Percentiles rank a stretch among this genome's conserved stretches.
Conservation (phyloP, 2,113 vertebrate genomes). For the Collichthys lucidus region DNA sequence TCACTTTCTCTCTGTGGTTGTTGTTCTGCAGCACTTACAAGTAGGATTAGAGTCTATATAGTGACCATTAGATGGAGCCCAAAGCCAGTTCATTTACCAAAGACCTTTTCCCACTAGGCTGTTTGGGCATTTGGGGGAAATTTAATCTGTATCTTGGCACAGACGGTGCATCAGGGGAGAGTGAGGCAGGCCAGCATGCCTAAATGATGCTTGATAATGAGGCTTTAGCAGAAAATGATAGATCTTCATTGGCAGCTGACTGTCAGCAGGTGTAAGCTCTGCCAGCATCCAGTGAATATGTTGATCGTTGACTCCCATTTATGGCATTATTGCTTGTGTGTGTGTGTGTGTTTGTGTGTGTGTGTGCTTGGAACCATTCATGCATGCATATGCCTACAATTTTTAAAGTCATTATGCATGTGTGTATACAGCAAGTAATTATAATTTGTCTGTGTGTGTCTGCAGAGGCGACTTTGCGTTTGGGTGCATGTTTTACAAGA, state of each 20-base stretch:
- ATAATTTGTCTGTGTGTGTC: slow-evolving; percentile 42
- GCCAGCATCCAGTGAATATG: slow-evolving; percentile 67
- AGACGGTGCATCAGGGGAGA: slow-evolving; percentile 42
- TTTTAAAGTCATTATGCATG: slow-evolving; percentile 60
- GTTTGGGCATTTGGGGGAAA: slow-evolving; percentile 58
- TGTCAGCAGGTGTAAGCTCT: slow-evolving; percentile 64
- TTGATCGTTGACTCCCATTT: slow-evolving; percentile 62
- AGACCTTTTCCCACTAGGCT: slow-evolving; percentile 32
- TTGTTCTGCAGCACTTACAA: neutral
- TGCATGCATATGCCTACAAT: slow-evolving; percentile 43
- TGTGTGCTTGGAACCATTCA: slow-evolving; percentile 29
- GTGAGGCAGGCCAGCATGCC: slow-evolving; percentile 61
- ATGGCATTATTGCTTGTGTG: slow-evolving; percentile 41
- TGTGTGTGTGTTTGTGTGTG: slow-evolving; percentile 18
- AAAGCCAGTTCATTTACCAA: slow-evolving; percentile 35
- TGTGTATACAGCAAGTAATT: slow-evolving; percentile 49
- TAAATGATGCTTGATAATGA: slow-evolving; percentile 77
- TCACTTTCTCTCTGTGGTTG: neutral
- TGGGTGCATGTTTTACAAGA: slow-evolving; percentile 60
- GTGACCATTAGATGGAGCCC: slow-evolving; percentile 75
- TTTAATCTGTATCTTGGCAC: slow-evolving; percentile 66
- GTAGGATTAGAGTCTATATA: neutral
- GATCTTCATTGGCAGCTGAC: slow-evolving; percentile 75
- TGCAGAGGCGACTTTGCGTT: slow-evolving; percentile 36
- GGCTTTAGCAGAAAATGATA: slow-evolving; percentile 73